Evolutionary conservation across 2,888 invertebrate species (phyloP), one percentile per base, ranked within the genome.

Genomic region (Sialis lutaria): DNA sequence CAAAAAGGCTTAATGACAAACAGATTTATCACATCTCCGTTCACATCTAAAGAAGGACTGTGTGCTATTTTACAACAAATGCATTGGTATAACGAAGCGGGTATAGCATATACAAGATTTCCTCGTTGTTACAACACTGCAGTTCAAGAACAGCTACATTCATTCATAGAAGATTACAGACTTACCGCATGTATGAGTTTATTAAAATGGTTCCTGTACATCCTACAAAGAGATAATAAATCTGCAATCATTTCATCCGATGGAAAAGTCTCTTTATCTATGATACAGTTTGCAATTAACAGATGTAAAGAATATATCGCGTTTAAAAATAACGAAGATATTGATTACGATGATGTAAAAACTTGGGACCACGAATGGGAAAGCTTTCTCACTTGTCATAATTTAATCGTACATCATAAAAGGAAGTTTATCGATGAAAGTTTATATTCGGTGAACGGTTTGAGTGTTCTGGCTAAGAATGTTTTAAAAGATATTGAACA

Each of bases 321-420:
- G 6, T 73, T 73, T 55, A 77, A 78, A 52, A 75, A 78, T 30
- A 86, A 88, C 60, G 81, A 87, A 56, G 83, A 85, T 52, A 75
- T 80, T 3, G 83, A 82, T 55, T 76, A 76, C 44, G 70, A 74
- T 43, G 60, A 67, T 7, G 57, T 60, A 33, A 69, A 75, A 53
- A 67, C 85, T 41, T 85, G 85, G 80, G 82, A 86, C 52, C 82
- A 85, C 57, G 88, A 92, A 60, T 93, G 93, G 93, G 88, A 90
- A 57, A 79, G 82, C 55, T 87, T 92, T 58, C 67, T 88, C 3
- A 74, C 75, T 1, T 77, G 80, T 57, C 79, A 76, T 62, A 73
- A 77, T 64, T 62, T 73, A 47, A 57, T 82, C 61, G 77, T 89
- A 61, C 76, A 79, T 55, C 74, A 79, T 53, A 72, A 75, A 47